A percentile compares a stretch with the other conserved stretches of the same genome.
phyloP scores from a whole-genome alignment of 2,797 vertebrate genomes.

The Phaenicophaeus curvirostris region DNA sequence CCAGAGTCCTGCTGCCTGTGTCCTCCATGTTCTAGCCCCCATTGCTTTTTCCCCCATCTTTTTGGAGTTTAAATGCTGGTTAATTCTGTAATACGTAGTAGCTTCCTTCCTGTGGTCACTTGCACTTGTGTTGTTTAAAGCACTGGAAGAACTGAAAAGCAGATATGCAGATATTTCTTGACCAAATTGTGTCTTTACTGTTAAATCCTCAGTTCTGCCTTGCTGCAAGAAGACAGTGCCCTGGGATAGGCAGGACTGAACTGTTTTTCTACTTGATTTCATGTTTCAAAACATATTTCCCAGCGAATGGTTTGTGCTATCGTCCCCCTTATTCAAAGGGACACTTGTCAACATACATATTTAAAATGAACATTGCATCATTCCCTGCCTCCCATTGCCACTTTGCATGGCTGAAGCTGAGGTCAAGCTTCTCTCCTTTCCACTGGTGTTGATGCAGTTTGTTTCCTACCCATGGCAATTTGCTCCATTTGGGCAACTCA shows the following conservation, averaged over 20 bases:
- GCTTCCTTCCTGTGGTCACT: background rate
- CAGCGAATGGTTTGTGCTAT: background rate
- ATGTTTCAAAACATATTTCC: slow-evolving; percentile 48
- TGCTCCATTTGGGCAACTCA: background rate
- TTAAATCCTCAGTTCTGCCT: background rate
- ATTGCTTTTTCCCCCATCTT: background rate
- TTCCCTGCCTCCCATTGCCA: slow-evolving; percentile 9
- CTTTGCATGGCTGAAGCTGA: slow-evolving; percentile 1
- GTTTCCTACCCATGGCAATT: background rate
- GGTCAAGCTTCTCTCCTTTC: background rate
- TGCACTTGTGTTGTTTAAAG: background rate
- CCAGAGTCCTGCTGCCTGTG: background rate
- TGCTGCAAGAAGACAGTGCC: background rate
- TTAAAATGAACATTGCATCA: background rate
- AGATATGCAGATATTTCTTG: background rate
- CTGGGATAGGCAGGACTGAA: slow-evolving; percentile 9
- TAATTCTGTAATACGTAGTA: background rate
- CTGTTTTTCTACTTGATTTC: slow-evolving; percentile 66
- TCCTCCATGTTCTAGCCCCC: background rate
- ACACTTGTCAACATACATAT: slow-evolving; percentile 30
- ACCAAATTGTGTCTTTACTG: background rate
- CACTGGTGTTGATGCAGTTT: background rate
- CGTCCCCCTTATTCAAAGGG: slow-evolving; percentile 18
- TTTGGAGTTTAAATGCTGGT: background rate
- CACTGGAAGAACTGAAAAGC: background rate